phyloP scores from a whole-genome alignment of 2,888 invertebrate species.

The Mythimna pallens region DNA sequence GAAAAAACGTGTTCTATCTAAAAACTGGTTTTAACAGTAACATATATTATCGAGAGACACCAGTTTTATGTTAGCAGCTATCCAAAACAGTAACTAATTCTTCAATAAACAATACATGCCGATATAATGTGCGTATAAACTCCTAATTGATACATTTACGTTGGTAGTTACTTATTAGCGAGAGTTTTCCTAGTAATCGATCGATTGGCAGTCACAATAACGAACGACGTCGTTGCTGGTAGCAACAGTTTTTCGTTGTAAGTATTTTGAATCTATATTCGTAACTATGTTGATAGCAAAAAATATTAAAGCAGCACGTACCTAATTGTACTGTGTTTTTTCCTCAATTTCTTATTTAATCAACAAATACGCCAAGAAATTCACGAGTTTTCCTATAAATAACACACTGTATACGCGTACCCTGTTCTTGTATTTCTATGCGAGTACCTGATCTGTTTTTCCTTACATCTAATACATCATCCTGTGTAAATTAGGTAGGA shows the following conservation, averaged over 20 bases:
- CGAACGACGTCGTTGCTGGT: neutral
- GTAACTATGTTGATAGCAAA: conserved; percentile 19
- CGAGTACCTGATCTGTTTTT: no score
- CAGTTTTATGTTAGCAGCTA: neutral
- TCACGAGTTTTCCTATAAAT: neutral
- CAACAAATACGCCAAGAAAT: neutral
- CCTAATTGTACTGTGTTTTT: neutral
- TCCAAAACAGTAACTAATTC: neutral
- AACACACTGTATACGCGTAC: no score
- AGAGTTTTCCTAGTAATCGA: conserved; percentile 30
- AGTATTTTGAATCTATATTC: conserved; percentile 3
- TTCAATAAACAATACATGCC: neutral
- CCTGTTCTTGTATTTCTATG: no score
- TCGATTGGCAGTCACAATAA: conserved; percentile 11
- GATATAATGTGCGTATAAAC: conserved; percentile 6
- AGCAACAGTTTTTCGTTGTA: conserved; percentile 13
- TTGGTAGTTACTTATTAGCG: conserved; percentile 29
- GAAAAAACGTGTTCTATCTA: no score
- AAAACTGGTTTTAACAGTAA: no score
- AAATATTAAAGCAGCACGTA: neutral
- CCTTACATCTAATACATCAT: no score
- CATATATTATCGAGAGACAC: neutral
- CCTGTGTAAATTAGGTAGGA: no score
- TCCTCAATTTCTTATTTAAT: neutral
- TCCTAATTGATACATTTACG: conserved; percentile 23